Conservation (phyloP, 2,797 vertebrate species). For the Manis javanica region DNA sequence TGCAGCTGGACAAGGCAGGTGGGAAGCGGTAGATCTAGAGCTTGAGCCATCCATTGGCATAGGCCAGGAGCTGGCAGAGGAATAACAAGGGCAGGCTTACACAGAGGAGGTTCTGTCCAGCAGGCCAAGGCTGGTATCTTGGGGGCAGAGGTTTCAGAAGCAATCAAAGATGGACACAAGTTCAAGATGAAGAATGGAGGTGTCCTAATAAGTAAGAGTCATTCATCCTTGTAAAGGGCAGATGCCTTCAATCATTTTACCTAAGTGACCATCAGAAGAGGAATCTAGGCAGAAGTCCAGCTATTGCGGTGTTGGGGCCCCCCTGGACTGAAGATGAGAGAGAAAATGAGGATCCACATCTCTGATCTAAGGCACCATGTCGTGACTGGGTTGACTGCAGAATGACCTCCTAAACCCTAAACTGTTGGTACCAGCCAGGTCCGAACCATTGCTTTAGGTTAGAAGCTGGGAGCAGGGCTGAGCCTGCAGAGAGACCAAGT, state of each 20-base stretch:
- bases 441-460: background rate
- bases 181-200: background rate
- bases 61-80: background rate
- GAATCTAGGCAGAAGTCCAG: background rate
- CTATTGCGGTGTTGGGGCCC: background rate
- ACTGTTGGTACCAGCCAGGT: background rate
- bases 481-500: background rate
- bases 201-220: background rate
- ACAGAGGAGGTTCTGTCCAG: conserved; percentile 20
- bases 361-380: background rate
- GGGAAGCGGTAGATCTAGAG: background rate
- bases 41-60: background rate
- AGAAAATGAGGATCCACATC: background rate
- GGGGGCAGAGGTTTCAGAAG: background rate
- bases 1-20: conserved; percentile 1
- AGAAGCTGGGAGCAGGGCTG: background rate
- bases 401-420: background rate
- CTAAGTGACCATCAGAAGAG: background rate
- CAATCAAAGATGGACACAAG: background rate
- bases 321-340: background rate
- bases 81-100: background rate
- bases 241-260: background rate
- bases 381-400: background rate
- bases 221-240: background rate
- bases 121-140: background rate